Evolutionary conservation across 2,113 vertebrate species (phyloP).

Genomic region (Centropus bengalensis): DNA sequence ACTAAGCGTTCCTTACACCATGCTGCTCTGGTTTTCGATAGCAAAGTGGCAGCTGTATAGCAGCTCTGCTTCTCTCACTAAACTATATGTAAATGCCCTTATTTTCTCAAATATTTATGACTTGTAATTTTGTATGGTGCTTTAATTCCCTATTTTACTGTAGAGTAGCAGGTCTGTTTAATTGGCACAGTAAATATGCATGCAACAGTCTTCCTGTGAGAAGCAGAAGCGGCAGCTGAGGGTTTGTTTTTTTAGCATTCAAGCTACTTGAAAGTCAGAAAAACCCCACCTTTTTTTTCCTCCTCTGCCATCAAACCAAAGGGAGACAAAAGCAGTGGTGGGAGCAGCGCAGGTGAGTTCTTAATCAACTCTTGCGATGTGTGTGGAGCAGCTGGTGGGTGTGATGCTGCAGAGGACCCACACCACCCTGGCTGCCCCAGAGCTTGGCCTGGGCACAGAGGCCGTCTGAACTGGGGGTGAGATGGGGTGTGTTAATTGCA

Average conservation of each 20-base stretch:
- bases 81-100: background rate
- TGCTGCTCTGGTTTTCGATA: background rate
- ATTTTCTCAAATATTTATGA: conserved; percentile 24
- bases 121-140: background rate
- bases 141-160: background rate
- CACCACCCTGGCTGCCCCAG: background rate
- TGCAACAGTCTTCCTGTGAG: background rate
- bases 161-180: background rate
- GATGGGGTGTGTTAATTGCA: background rate
- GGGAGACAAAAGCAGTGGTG: background rate
- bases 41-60: background rate
- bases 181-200: background rate
- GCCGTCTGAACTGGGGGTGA: fast-evolving
- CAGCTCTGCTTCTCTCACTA: background rate
- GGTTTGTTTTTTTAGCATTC: background rate
- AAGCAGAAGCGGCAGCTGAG: background rate
- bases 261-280: background rate
- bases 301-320: background rate
- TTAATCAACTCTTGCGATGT: fast-evolving
- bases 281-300: fast-evolving
- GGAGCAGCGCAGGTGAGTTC: background rate
- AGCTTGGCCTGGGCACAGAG: background rate
- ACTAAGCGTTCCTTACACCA: background rate
- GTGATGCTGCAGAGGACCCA: fast-evolving
- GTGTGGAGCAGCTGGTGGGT: background rate